Evolutionary conservation across 2,888 invertebrate genomes (phyloP).

Genomic region (Orchesellides sinensis): DNA sequence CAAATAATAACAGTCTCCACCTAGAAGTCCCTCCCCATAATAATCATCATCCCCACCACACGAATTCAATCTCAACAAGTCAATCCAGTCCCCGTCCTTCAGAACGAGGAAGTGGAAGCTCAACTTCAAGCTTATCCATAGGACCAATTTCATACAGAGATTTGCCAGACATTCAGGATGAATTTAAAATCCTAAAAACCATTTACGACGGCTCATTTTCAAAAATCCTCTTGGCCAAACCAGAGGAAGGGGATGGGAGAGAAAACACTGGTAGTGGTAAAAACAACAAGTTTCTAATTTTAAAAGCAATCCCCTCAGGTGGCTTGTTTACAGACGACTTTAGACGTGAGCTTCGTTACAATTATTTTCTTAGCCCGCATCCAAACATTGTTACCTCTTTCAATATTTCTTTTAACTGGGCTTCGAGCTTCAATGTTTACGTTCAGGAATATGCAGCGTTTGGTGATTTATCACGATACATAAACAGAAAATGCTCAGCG

Average conservation of each 20-base stretch:
- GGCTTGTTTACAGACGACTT: constrained; percentile 82
- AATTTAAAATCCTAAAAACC: constrained; percentile 82
- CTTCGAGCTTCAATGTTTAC: constrained; percentile 79
- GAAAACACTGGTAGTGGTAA: neutral
- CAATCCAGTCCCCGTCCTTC: constrained; percentile 41
- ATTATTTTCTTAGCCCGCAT: constrained; percentile 86
- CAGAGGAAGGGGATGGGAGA: constrained; percentile 77
- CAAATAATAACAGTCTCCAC: neutral
- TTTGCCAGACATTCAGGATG: constrained; percentile 75
- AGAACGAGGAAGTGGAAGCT: constrained; percentile 27
- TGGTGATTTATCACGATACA: constrained; percentile 82
- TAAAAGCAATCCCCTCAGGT: constrained; percentile 83
- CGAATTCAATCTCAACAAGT: constrained; percentile 2
- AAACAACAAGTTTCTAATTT: constrained; percentile 78
- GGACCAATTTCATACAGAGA: constrained; percentile 43
- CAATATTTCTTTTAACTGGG: constrained; percentile 83
- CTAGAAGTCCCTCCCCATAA: constrained; percentile 10
- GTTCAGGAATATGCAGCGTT: constrained; percentile 86
- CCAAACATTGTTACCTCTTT: constrained; percentile 86
- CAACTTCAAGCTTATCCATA: constrained; percentile 33
- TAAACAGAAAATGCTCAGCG: neutral
- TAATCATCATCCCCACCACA: neutral
- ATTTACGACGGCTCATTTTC: constrained; percentile 85
- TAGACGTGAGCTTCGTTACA: constrained; percentile 86
- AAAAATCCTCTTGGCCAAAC: constrained; percentile 82